Evolutionary conservation across 2,113 vertebrate species (phyloP).

Genomic region (Heterocephalus glaber): DNA sequence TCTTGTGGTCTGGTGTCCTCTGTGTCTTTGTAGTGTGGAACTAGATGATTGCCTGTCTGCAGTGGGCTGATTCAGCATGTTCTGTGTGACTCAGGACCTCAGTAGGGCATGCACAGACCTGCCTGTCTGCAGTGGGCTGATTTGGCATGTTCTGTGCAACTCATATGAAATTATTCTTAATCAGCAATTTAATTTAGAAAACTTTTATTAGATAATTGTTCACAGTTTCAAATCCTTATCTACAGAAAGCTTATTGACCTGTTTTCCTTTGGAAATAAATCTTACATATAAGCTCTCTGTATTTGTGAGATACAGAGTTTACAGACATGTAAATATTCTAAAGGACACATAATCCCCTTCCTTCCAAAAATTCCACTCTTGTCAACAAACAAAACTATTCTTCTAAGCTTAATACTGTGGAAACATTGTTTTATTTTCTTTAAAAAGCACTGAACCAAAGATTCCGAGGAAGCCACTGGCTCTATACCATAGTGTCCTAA

Average conservation of each 20-base stretch:
- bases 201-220: conserved; percentile 26
- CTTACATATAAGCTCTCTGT: conserved; percentile 11
- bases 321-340: neutral
- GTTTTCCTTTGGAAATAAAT: conserved; percentile 21
- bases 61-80: no score
- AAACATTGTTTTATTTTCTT: neutral
- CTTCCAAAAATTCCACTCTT: neutral
- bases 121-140: no score
- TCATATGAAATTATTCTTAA: no score
- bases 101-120: no score
- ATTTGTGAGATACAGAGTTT: neutral
- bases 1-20: no score
- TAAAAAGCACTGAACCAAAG: conserved; percentile 2
- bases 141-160: no score
- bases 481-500: neutral
- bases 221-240: conserved; percentile 39
- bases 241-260: neutral
- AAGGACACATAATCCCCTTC: neutral
- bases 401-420: neutral
- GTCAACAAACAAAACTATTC: neutral
- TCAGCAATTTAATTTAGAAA: conserved; percentile 33
- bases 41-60: no score
- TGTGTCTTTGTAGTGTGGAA: no score
- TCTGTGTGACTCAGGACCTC: no score
- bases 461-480: neutral